phyloP scores from a whole-genome alignment of 2,888 invertebrate genomes.

The Epistrophella euchroma region DNA sequence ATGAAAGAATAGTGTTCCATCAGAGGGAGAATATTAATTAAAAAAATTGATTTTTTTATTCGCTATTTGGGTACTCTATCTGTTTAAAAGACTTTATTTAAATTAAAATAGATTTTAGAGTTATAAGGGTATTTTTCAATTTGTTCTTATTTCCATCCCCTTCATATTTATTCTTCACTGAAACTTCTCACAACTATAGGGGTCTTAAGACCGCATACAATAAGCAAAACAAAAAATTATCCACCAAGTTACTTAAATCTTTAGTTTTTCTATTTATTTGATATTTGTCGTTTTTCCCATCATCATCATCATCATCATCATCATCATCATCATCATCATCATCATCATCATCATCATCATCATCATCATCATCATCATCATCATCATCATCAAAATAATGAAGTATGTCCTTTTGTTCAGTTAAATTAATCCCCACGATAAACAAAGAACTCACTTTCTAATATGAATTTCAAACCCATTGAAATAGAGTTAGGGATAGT shows the following conservation, averaged over 20 bases:
- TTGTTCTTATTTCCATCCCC: too few species aligned
- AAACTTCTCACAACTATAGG: neutral
- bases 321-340: neutral
- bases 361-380: neutral
- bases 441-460: slow-evolving; percentile 51
- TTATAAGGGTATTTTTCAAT: neutral
- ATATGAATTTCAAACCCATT: slow-evolving; percentile 22
- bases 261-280: neutral
- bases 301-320: neutral
- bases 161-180: neutral
- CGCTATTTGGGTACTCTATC: too few species aligned
- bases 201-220: neutral
- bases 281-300: neutral
- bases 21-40: slow-evolving; percentile 7
- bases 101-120: neutral
- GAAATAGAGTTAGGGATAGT: neutral
- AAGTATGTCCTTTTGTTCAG: slow-evolving; percentile 11
- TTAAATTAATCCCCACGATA: slow-evolving; percentile 44
- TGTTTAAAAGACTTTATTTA: neutral
- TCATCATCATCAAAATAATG: slow-evolving; percentile 8
- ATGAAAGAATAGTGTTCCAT: neutral
- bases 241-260: neutral
- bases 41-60: neutral
- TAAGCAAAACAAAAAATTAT: neutral
- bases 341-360: neutral